Percentiles rank a stretch among this genome's conserved stretches.
These are phyloP conservation scores for Drosophila borealis DNA, from an alignment of 2,888 invertebrate species.

Conservation along the genomic window DNA sequence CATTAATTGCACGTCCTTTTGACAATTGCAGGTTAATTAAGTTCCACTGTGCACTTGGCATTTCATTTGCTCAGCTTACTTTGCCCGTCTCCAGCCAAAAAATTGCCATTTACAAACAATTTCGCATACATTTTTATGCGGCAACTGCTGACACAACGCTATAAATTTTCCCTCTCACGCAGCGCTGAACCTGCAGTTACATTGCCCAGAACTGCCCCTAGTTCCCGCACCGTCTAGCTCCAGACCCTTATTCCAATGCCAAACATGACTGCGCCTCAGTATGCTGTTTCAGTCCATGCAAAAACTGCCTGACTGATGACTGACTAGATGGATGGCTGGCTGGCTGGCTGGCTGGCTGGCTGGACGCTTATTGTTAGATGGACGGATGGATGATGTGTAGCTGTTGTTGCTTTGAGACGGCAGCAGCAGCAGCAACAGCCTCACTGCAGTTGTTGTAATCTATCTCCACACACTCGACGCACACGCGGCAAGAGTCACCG, in stretches of 20 bases:
- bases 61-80: slow-evolving; percentile 12
- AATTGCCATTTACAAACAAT: slow-evolving; percentile 78
- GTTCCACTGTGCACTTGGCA: slow-evolving; percentile 26
- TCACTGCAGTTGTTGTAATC: slow-evolving; percentile 72
- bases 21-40: slow-evolving; percentile 29
- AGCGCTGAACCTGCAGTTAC: slow-evolving; percentile 35
- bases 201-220: not conserved
- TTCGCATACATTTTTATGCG: slow-evolving; percentile 72
- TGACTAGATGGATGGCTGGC: slow-evolving; percentile 59
- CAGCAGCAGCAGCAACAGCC: slow-evolving; percentile 19
- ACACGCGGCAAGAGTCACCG: slow-evolving; percentile 38
- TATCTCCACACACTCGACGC: slow-evolving; percentile 54
- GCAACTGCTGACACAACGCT: slow-evolving; percentile 77
- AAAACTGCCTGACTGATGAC: slow-evolving; percentile 67
- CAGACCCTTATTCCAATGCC: slow-evolving; percentile 26
- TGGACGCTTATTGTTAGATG: slow-evolving; percentile 78
- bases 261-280: slow-evolving; percentile 41
- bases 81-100: slow-evolving; percentile 25
- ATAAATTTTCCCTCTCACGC: slow-evolving; percentile 61
- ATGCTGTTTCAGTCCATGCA: slow-evolving; percentile 44
- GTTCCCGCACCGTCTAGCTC: not conserved
- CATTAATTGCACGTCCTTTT: slow-evolving; percentile 9
- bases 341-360: slow-evolving; percentile 51
- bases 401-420: slow-evolving; percentile 38
- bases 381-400: slow-evolving; percentile 77